Conservation (phyloP, 35 echinoderm and acorn worm genomes). For the Heliocidaris erythrogramma region DNA sequence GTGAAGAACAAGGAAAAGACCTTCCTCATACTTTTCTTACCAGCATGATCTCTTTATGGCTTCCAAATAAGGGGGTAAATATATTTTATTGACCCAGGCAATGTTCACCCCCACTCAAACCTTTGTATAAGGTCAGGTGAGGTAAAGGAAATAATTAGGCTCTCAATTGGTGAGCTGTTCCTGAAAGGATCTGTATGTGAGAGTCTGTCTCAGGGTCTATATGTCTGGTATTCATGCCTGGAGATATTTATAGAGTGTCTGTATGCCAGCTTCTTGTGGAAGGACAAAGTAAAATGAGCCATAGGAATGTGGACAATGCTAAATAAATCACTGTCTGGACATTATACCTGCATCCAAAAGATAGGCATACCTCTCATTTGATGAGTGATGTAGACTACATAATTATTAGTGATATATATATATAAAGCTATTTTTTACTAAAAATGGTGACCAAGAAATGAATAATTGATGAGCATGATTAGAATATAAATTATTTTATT, state of each 20-base stretch:
- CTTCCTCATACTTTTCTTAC: neutral
- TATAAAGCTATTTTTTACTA: no score
- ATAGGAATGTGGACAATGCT: neutral
- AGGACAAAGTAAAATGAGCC: neutral
- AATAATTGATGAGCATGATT: no score
- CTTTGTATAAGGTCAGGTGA: neutral
- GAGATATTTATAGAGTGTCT: neutral
- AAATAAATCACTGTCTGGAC: neutral
- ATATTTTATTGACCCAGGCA: no score
- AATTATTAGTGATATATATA: no score
- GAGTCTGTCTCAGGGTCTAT: neutral
- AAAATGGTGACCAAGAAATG: no score
- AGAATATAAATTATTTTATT: no score
- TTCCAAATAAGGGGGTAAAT: neutral
- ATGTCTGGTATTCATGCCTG: neutral
- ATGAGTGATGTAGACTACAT: no score
- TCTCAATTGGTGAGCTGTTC: neutral
- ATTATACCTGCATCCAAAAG: neutral
- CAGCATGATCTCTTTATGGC: neutral
- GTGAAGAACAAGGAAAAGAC: neutral
- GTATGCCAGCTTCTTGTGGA: neutral
- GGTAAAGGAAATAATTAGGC: conserved; percentile 1
- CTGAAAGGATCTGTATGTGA: neutral
- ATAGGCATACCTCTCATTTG: neutral
- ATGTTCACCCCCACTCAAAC: neutral